These are phyloP conservation scores for Anastrepha obliqua DNA, from an alignment of 1,140 invertebrate species.

Conservation along the genomic window DNA sequence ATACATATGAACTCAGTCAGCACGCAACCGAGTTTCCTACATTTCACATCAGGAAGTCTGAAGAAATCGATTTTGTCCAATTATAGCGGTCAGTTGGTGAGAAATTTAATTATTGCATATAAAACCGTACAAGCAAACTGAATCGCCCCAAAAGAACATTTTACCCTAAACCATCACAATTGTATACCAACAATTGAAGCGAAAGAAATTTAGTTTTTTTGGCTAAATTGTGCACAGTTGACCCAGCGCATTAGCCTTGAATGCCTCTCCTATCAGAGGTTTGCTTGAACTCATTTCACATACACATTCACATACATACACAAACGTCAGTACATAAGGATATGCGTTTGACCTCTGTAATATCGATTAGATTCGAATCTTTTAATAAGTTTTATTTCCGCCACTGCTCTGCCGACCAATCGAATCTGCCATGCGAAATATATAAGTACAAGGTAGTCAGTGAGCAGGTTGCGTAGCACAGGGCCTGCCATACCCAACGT, in stretches of 20 bases:
- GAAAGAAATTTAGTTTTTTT: conserved; percentile 13
- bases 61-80: neutral
- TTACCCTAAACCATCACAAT: neutral
- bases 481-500: neutral
- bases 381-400: conserved; percentile 74
- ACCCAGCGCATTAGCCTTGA: neutral
- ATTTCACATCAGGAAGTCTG: no score
- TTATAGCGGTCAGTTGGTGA: neutral
- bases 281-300: neutral
- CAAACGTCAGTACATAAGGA: neutral
- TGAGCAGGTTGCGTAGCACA: conserved; percentile 40
- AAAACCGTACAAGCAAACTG: neutral
- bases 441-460: neutral
- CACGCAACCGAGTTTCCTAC: no score
- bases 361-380: conserved; percentile 74
- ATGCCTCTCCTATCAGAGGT: neutral
- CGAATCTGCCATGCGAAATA: conserved; percentile 45
- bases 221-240: neutral
- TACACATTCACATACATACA: neutral
- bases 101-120: conserved; percentile 6
- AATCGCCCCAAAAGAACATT: conserved; percentile 20
- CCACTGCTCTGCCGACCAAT: conserved; percentile 54
- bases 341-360: conserved; percentile 57
- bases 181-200: neutral
- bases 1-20: no score